These are phyloP conservation scores for Alca torda DNA, from an alignment of 2,797 vertebrate genomes.

Conservation along the genomic window DNA sequence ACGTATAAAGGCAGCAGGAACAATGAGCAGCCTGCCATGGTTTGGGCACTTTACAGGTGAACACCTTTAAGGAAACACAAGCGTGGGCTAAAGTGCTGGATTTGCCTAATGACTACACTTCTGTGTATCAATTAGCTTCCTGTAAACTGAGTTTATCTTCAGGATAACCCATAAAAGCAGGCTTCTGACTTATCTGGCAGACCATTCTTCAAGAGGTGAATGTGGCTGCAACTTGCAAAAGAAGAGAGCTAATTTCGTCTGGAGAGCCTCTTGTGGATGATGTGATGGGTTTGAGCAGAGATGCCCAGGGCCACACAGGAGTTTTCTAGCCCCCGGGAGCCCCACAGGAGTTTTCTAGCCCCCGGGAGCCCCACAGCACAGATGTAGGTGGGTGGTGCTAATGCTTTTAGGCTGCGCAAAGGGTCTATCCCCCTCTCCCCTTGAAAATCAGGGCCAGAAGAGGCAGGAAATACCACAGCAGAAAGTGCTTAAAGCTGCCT, in stretches of 20 bases:
- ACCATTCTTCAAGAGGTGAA: background rate
- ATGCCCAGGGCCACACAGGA: background rate
- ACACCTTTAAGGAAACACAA: background rate
- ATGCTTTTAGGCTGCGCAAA: background rate
- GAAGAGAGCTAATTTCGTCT: background rate
- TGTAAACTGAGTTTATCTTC: background rate
- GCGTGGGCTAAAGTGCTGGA: background rate
- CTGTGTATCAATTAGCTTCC: background rate
- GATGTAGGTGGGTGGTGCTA: background rate
- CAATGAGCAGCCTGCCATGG: background rate
- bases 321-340: background rate
- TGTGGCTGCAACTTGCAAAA: background rate
- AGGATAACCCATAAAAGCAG: background rate
- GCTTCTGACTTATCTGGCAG: background rate
- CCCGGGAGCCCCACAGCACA: background rate
- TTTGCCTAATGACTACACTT: background rate
- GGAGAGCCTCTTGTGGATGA: accelerated
- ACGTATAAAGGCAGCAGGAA: background rate
- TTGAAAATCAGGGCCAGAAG: background rate
- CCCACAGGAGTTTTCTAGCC: background rate
- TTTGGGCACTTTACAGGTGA: background rate
- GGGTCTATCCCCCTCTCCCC: accelerated
- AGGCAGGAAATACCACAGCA: background rate
- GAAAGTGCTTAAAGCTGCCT: background rate
- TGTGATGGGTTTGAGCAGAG: background rate